phyloP scores from a whole-genome alignment of 2,797 vertebrate species.

The Protonibea diacanthus region DNA sequence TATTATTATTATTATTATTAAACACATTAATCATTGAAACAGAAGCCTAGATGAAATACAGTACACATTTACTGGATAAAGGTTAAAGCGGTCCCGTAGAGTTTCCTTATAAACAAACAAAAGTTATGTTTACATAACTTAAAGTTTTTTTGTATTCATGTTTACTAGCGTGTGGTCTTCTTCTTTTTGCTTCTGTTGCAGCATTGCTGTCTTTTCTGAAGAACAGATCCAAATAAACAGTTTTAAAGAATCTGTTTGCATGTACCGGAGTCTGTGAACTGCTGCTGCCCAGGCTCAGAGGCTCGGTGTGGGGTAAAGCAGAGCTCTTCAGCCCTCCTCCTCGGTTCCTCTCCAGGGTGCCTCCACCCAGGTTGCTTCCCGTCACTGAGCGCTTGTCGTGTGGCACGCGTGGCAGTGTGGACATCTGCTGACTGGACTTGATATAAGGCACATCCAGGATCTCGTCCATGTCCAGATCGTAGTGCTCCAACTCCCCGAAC shows the following conservation, averaged over 20 bases:
- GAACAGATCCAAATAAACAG: too few relatives aligned
- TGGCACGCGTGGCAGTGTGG: conserved; percentile 89
- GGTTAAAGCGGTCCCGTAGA: background rate
- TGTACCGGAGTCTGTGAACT: conserved; percentile 73
- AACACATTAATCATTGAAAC: background rate
- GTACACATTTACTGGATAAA: background rate
- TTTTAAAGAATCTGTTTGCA: background rate
- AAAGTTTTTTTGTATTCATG: background rate
- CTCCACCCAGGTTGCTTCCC: conserved; percentile 75
- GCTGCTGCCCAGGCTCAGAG: conserved; percentile 73
- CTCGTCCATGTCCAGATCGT: conserved; percentile 99
- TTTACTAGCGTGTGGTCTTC: background rate
- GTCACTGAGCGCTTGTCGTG: conserved; percentile 87
- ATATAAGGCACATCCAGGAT: conserved; percentile 99
- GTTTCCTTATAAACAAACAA: background rate
- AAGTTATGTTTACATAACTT: background rate
- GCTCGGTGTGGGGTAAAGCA: conserved; percentile 83
- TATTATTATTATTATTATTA: too few relatives aligned
- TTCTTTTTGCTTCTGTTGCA: background rate
- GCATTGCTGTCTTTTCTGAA: background rate
- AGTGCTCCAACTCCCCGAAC: conserved; percentile 96
- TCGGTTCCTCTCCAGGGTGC: conserved; percentile 85
- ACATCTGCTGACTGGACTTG: conserved; percentile 93
- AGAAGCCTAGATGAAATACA: too few relatives aligned
- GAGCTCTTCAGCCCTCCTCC: conserved; percentile 79